Evolutionary conservation across 2,113 vertebrate genomes (phyloP), one percentile per base, ranked within the genome.

Genomic region (Nycticryphes semicollaris): DNA sequence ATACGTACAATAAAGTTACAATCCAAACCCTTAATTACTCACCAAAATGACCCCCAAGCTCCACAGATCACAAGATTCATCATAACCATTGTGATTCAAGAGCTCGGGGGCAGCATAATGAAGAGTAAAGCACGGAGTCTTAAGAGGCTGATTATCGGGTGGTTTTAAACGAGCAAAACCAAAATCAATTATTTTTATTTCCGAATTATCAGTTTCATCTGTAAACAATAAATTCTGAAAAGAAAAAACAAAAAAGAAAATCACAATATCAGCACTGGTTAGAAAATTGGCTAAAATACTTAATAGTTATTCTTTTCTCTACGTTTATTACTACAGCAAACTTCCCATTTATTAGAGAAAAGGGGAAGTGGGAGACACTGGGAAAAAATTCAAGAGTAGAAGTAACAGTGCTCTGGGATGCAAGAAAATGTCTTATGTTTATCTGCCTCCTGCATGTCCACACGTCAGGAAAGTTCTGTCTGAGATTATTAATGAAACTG

Each of bases 131-230:
- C 99, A 99, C 0, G 99, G 99, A 2, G 99, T 99, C 98, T 99
- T 99, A 87, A 99, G 98, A 27, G 99, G 99, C 95, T 99, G 99
- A 96, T 99, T 99, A 96, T 99, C 99, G 17, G 98, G 99, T 9
- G 99, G 99, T 97, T 99, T 99, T 95, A 99, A 98, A 85, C 99
- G 98, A 31, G 99, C 99, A 93, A 99, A 99, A 48, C 99, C 99
- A 89, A 99, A 99, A 98, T 99, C 99, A 97, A 99, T 99, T 93
- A 99, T 98, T 98, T 99, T 99, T 94, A 99, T 99, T 98, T 99
- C 99, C 17, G 99, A 99, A 97, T 98, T 99, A 97, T 99, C 99
- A 45, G 97, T 98, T 97, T 99, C 99, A 81, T 99, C 99, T 31
- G 99, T 99, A 97, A 99, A 99, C 93, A 99, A 96, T 94, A 99